phyloP scores from a whole-genome alignment of 2,797 vertebrate species.

The Gila robusta region DNA sequence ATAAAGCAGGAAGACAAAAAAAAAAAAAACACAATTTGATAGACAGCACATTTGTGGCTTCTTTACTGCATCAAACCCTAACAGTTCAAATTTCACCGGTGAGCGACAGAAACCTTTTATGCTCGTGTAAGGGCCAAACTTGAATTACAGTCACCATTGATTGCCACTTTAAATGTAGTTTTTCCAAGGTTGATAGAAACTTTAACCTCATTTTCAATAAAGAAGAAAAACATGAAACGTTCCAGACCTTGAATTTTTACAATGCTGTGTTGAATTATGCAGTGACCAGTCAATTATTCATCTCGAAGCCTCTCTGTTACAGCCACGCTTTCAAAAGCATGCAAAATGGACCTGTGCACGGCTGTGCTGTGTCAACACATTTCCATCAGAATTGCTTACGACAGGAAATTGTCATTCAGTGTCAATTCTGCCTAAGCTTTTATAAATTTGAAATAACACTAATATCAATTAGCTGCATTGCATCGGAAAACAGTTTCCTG shows the following conservation, averaged over 20 bases:
- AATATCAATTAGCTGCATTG: slow-evolving; percentile 83
- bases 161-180: slow-evolving; percentile 92
- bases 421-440: slow-evolving; percentile 88
- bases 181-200: slow-evolving; percentile 99
- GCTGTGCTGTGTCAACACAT: slow-evolving; percentile 99
- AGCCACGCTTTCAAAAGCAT: slow-evolving; percentile 98
- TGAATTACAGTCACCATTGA: slow-evolving; percentile 90
- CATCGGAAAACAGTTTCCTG: slow-evolving; percentile 3
- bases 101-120: slow-evolving; percentile 60
- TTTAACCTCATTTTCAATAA: slow-evolving; percentile 98
- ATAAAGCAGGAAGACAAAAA: slow-evolving; percentile 9
- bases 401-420: slow-evolving; percentile 95
- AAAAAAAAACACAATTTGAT: slow-evolving; percentile 57
- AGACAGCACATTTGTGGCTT: slow-evolving; percentile 68
- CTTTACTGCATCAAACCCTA: slow-evolving; percentile 67
- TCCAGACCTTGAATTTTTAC: slow-evolving; percentile 99
- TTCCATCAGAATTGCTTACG: slow-evolving; percentile 99
- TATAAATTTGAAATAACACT: slow-evolving; percentile 86
- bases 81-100: slow-evolving; percentile 62
- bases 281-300: slow-evolving; percentile 99
- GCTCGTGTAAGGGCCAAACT: slow-evolving; percentile 55
- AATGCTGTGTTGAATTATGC: slow-evolving; percentile 99
- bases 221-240: slow-evolving; percentile 94
- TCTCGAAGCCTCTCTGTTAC: slow-evolving; percentile 90
- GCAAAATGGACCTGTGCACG: slow-evolving; percentile 90